These are phyloP conservation scores for Camponotus floridanus DNA, from an alignment of 1,140 invertebrate species.

Conservation along the genomic window DNA sequence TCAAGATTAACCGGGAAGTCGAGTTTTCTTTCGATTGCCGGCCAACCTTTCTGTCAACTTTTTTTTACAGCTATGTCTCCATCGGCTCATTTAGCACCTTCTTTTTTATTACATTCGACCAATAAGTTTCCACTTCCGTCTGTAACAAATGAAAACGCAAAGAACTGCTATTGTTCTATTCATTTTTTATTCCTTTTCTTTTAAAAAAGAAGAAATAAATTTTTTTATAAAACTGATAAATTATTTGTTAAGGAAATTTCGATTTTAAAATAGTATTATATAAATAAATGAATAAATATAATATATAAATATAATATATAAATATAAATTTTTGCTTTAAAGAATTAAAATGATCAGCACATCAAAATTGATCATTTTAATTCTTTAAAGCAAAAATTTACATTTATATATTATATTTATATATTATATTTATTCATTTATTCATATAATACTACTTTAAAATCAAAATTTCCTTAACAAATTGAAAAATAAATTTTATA, in stretches of 20 bases:
- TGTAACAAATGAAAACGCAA: slow-evolving; percentile 37
- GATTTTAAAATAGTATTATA: neutral
- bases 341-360: neutral
- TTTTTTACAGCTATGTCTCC: slow-evolving; percentile 38
- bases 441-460: neutral
- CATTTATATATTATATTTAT: too few relatives aligned
- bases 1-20: slow-evolving; percentile 69
- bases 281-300: too few relatives aligned
- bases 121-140: slow-evolving; percentile 58
- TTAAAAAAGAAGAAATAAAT: neutral
- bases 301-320: too few relatives aligned
- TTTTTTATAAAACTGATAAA: neutral
- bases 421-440: too few relatives aligned
- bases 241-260: neutral
- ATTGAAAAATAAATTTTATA: neutral
- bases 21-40: slow-evolving; percentile 62
- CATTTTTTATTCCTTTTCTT: slow-evolving; percentile 24
- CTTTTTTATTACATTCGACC: slow-evolving; percentile 61
- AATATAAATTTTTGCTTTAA: neutral
- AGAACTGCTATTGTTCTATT: neutral
- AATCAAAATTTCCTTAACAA: neutral
- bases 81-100: slow-evolving; percentile 62
- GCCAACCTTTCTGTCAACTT: slow-evolving; percentile 49
- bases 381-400: neutral
- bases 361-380: neutral